Evolutionary conservation across 2,888 invertebrate genomes (phyloP).

Genomic region (Rhagophthalmus giganteus): DNA sequence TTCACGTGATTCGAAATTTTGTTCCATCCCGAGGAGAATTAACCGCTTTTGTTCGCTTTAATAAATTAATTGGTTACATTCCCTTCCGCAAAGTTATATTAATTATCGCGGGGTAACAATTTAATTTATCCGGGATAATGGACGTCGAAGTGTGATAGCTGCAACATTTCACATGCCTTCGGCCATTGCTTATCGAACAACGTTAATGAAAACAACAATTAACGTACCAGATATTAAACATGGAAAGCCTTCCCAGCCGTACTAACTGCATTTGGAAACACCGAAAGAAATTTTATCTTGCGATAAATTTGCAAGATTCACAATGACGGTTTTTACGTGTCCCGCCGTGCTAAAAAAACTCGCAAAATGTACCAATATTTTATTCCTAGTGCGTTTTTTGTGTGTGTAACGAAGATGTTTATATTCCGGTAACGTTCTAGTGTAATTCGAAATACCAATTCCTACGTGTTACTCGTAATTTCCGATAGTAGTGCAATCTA

Average conservation of each 20-base stretch:
- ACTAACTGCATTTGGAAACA: constrained; percentile 40
- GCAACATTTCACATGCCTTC: constrained; percentile 14
- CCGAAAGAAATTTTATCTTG: constrained; percentile 35
- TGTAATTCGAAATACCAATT: constrained; percentile 24
- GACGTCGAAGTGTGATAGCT: constrained; percentile 12
- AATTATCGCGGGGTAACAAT: constrained; percentile 10
- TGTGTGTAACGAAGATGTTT: constrained; percentile 25
- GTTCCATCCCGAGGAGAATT: no score
- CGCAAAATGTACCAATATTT: constrained; percentile 16
- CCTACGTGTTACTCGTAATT: constrained; percentile 21
- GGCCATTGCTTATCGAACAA: constrained; percentile 15
- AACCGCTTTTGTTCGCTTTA: no score
- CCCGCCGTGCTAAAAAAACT: constrained; percentile 13
- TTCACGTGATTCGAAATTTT: no score
- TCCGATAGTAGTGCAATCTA: constrained; percentile 18
- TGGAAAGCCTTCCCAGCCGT: constrained; percentile 37
- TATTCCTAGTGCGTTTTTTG: constrained; percentile 22
- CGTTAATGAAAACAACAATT: constrained; percentile 27
- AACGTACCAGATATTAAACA: constrained; percentile 27
- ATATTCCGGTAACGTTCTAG: constrained; percentile 15
- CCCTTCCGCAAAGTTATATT: not conserved
- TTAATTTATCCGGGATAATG: constrained; percentile 21
- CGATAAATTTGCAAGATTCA: constrained; percentile 13
- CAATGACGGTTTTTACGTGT: constrained; percentile 25
- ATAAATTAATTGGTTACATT: not conserved